Evolutionary conservation across 2,113 vertebrate species (phyloP).

Genomic region (Indicator indicator): DNA sequence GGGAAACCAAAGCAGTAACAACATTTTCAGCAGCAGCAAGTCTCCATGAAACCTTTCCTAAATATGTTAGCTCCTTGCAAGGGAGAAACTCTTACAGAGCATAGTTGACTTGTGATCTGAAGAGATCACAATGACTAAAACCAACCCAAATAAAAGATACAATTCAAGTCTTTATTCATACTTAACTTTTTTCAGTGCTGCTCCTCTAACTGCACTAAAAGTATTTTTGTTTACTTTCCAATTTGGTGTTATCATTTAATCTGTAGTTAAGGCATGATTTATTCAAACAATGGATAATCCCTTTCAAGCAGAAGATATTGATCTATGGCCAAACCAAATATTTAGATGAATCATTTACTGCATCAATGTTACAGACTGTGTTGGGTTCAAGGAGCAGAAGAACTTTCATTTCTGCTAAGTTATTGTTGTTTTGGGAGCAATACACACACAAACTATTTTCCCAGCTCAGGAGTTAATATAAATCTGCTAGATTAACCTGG

Average conservation of each 20-base stretch:
- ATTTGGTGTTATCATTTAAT: neutral
- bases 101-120: neutral
- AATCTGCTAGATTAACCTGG: neutral
- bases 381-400: neutral
- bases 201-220: neutral
- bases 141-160: neutral
- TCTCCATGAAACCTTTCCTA: neutral
- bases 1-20: neutral
- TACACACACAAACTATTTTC: neutral
- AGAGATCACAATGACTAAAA: neutral
- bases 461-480: neutral
- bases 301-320: neutral
- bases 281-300: neutral
- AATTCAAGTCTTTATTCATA: neutral
- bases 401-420: neutral
- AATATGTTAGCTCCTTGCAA: neutral
- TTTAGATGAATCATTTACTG: neutral
- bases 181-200: neutral
- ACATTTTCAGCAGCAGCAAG: neutral
- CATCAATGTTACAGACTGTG: neutral
- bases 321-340: neutral
- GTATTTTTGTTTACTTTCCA: neutral
- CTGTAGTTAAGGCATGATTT: neutral
- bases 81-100: accelerated
- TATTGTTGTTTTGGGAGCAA: neutral